These are phyloP conservation scores for Poecilobothrus nobilitatus DNA, from an alignment of 2,888 invertebrate genomes.

Conservation along the genomic window DNA sequence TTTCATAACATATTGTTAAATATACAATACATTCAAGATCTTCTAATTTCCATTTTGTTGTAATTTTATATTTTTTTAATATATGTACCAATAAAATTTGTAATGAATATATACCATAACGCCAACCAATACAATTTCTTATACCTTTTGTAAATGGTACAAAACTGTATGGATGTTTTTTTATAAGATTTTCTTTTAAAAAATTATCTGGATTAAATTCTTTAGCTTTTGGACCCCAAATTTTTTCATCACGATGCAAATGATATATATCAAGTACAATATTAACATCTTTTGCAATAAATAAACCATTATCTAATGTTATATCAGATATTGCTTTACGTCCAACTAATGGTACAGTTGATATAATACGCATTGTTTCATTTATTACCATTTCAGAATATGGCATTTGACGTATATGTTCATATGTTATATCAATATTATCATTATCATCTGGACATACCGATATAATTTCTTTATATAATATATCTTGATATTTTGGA, in stretches of 20 bases:
- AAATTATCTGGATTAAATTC: slow-evolving; percentile 12
- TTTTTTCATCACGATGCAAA: slow-evolving; percentile 9
- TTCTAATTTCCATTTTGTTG: slow-evolving; percentile 8
- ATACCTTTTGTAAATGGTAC: slow-evolving; percentile 11
- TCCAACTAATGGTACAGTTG: neutral
- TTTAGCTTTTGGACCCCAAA: slow-evolving; percentile 10
- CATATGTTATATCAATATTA: slow-evolving; percentile 17
- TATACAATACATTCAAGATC: neutral
- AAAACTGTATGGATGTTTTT: slow-evolving; percentile 8
- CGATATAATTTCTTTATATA: slow-evolving; percentile 25
- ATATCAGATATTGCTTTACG: neutral
- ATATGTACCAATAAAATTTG: slow-evolving; percentile 9
- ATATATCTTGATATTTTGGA: slow-evolving; percentile 27
- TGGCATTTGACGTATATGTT: slow-evolving; percentile 17
- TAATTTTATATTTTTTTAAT: neutral
- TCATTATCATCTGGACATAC: slow-evolving; percentile 20
- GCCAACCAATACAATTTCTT: slow-evolving; percentile 8
- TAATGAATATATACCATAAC: slow-evolving; percentile 7
- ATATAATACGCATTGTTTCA: slow-evolving; percentile 2
- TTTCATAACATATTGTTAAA: neutral
- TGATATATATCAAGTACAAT: neutral
- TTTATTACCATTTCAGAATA: slow-evolving; percentile 11
- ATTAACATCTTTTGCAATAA: neutral
- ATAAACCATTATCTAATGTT: neutral
- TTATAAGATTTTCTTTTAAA: neutral